Evolutionary conservation across 2,888 invertebrate genomes (phyloP).

Genomic region (Lycocerus yunnanus): DNA sequence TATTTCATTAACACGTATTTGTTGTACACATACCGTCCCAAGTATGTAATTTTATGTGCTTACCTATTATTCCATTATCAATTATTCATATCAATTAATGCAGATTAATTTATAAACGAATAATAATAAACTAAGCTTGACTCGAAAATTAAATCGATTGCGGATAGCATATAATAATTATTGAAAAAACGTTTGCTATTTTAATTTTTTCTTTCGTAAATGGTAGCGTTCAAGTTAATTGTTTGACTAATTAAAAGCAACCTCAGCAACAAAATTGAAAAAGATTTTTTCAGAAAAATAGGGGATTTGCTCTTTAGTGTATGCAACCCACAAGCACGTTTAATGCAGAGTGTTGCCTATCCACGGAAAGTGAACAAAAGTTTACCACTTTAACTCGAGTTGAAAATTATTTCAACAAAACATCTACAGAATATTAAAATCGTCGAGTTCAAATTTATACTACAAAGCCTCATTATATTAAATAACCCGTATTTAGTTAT

Average conservation of each 20-base stretch:
- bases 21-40: conserved; percentile 15
- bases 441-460: neutral
- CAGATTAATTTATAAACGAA: neutral
- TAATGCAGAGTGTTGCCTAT: neutral
- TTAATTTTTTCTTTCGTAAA: neutral
- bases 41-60: conserved; percentile 22
- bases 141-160: neutral
- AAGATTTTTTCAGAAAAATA: neutral
- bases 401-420: neutral
- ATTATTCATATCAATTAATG: conserved; percentile 9
- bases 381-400: neutral
- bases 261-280: neutral
- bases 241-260: neutral
- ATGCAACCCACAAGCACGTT: conserved; percentile 1
- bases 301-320: neutral
- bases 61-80: conserved; percentile 6
- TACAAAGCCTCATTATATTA: neutral
- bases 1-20: conserved; percentile 45
- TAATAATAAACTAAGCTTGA: neutral
- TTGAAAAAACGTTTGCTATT: neutral
- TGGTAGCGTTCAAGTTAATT: neutral
- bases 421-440: neutral
- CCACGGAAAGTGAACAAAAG: neutral
- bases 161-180: too few species aligned
- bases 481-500: neutral